These are phyloP conservation scores for Caligus rogercresseyi DNA, from an alignment of 1,140 invertebrate species.

Conservation along the genomic window DNA sequence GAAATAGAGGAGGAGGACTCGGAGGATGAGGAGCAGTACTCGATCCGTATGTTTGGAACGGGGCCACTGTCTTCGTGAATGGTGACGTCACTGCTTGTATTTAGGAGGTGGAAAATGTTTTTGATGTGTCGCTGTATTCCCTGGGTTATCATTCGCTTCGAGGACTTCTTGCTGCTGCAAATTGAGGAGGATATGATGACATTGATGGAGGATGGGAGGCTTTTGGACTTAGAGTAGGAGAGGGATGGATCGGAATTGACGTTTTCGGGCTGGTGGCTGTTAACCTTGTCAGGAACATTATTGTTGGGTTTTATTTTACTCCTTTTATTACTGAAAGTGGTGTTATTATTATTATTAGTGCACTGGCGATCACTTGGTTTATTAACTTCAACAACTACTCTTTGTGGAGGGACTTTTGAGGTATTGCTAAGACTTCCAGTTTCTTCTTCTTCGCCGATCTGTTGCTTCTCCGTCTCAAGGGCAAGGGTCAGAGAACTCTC, in stretches of 20 bases:
- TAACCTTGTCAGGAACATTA: neutral
- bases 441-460: neutral
- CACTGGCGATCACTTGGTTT: too few species aligned
- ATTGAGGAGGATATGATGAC: neutral
- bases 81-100: neutral
- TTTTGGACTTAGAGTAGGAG: neutral
- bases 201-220: neutral
- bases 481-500: neutral
- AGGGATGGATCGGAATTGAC: neutral
- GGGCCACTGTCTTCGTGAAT: neutral
- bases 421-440: too few species aligned
- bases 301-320: neutral
- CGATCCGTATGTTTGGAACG: neutral
- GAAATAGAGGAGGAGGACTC: too few species aligned
- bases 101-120: neutral
- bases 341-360: neutral
- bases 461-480: neutral
- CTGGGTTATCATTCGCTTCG: neutral
- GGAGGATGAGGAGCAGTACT: neutral
- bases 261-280: neutral
- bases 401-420: too few species aligned
- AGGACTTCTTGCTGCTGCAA: neutral
- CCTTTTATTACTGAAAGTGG: neutral
- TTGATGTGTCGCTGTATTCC: neutral
- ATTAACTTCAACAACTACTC: too few species aligned